phyloP scores from a whole-genome alignment of 2,797 vertebrate species.

The Danio jaintianensis region DNA sequence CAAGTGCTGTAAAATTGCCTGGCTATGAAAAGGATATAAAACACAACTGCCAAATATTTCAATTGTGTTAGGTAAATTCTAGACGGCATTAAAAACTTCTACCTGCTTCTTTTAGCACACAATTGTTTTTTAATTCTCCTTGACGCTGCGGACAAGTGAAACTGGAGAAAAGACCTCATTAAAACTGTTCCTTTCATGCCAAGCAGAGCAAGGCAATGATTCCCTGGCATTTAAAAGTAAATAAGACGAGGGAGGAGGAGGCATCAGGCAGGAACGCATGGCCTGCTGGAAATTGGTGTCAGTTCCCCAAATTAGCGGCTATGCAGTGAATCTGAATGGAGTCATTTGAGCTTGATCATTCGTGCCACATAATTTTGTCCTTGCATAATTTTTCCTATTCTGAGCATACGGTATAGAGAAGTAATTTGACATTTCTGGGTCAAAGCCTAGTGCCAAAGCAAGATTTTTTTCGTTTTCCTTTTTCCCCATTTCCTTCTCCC shows the following conservation, averaged over 20 bases:
- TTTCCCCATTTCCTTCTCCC: slow-evolving; percentile 44
- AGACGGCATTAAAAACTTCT: slow-evolving; percentile 52
- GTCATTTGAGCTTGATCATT: slow-evolving; percentile 79
- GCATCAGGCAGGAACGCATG: slow-evolving; percentile 52
- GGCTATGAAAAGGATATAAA: slow-evolving; percentile 57
- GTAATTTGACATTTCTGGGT: slow-evolving; percentile 78
- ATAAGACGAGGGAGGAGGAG: slow-evolving; percentile 62
- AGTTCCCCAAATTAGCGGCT: slow-evolving; percentile 75
- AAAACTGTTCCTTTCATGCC: slow-evolving; percentile 56
- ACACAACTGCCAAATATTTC: slow-evolving; percentile 60
- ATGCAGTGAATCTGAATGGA: slow-evolving; percentile 78
- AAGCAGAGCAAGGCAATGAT: slow-evolving; percentile 56
- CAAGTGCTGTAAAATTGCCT: slow-evolving; percentile 46
- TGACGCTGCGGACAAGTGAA: slow-evolving; percentile 28
- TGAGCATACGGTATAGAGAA: slow-evolving; percentile 60
- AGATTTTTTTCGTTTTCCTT: slow-evolving; percentile 59
- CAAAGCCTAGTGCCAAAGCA: slow-evolving; percentile 67
- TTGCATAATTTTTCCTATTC: slow-evolving; percentile 73
- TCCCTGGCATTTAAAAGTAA: slow-evolving; percentile 76
- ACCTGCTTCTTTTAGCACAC: slow-evolving; percentile 29
- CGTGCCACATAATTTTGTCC: slow-evolving; percentile 74
- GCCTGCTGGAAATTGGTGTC: slow-evolving; percentile 81
- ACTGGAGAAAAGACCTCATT: slow-evolving; percentile 62
- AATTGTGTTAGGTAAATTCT: slow-evolving; percentile 57
- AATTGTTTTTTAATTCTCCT: slow-evolving; percentile 50